These are phyloP conservation scores for Amblyopsis hoosieri DNA, from an alignment of 2,797 vertebrate species.

Conservation along the genomic window DNA sequence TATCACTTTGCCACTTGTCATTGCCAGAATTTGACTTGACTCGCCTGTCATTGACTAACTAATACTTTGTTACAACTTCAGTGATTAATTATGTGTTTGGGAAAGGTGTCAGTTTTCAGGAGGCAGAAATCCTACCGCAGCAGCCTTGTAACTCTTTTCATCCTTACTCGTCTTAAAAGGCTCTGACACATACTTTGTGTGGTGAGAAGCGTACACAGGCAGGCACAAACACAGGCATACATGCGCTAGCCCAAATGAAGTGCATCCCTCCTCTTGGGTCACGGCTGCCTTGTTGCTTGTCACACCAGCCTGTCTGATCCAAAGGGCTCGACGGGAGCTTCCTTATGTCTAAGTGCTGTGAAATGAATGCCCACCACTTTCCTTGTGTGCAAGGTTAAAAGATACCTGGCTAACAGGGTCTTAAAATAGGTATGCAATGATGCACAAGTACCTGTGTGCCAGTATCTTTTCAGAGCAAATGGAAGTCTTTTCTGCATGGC, in stretches of 20 bases:
- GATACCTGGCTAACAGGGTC: constrained; percentile 30
- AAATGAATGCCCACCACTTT: constrained; percentile 40
- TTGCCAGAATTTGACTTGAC: neutral
- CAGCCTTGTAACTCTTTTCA: constrained; percentile 41
- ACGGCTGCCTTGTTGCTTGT: constrained; percentile 28
- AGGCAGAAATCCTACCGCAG: constrained; percentile 49
- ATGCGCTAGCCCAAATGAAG: constrained; percentile 15
- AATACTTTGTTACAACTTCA: constrained; percentile 47
- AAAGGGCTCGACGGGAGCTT: constrained; percentile 32
- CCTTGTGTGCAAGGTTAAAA: constrained; percentile 43
- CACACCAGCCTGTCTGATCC: constrained; percentile 24
- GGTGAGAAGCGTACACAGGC: neutral
- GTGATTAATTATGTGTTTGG: constrained; percentile 63
- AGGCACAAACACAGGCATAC: constrained; percentile 6
- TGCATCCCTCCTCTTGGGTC: constrained; percentile 36
- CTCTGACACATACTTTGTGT: too few species aligned
- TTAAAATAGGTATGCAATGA: constrained; percentile 52
- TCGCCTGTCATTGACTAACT: constrained; percentile 51
- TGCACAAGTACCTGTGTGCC: constrained; percentile 51
- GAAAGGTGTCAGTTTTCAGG: constrained; percentile 46
- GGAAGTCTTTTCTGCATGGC: constrained; percentile 48
- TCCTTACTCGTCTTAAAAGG: constrained; percentile 15
- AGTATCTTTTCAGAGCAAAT: constrained; percentile 45
- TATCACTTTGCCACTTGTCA: constrained; percentile 32
- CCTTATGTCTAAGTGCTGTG: constrained; percentile 33